Base-by-base conservation (phyloP, 2,113 vertebrate species). In the Hoplias malabaricus region DNA sequence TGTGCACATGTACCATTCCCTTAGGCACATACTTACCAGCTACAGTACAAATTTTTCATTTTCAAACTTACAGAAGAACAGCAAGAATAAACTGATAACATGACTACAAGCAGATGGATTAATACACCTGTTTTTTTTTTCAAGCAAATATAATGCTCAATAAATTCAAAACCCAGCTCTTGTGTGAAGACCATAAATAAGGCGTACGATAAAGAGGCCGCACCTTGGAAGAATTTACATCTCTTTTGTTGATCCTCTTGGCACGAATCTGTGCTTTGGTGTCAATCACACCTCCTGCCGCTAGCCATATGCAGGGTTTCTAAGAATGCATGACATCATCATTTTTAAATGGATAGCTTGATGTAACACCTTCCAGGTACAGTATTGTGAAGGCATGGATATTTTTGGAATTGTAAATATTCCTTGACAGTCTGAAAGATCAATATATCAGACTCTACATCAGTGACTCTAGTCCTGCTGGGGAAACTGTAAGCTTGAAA, bases 1-100 rank as follows among this genome's bases (percentile, higher is more conserved):
- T 23, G 10, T 78, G 83, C 83, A 88, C 59, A 77, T 87, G 86
- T 75, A 59, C 54, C 56, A 21, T 29, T 76, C 65, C 61, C 71
- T 31, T 31, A 6, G 80, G 77, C 80, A 36, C 73, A 78, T n/a
- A n/a, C 80, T 65, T 70, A 83, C 82, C n/a, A 67, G 46, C 46
- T 73, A 70, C 31, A 46, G 70, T 56, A 48, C 63, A 66, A 53
- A 66, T 11, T 68, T 48, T 76, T 71, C 69, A 71, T 43, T 14
- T 19, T 2, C 43, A 46, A 19, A 56, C 68, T 1, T 59, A 40
- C 74, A 57, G 40, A 34, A 54, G 42, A 54, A 53, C 77, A 54
- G 14, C 8, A 5, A 31, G 25, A 61, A 2, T 61, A 61, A 61
- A 29, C 14, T 19, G 43, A 14, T 19, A 43, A 5, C 14, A 21